Evolutionary conservation across 2,888 invertebrate species (phyloP), one percentile per base, ranked within the genome.

Genomic region (Diploptera punctata): DNA sequence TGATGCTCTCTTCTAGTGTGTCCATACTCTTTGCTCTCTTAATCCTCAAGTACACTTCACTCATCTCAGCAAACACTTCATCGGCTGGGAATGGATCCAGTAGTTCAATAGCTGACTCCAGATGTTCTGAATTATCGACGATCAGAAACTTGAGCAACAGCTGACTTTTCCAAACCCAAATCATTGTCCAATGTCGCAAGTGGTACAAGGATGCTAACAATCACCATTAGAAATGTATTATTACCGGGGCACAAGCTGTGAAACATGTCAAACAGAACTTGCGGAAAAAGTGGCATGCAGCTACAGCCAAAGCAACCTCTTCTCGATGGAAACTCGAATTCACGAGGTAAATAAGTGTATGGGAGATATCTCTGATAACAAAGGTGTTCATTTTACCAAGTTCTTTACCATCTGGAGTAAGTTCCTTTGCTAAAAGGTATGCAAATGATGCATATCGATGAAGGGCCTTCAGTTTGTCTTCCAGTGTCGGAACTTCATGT

Each of bases 401-500:
- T 24, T 77, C 75, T 1, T 81, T 79, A 13, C 52, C 31, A 21
- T 26, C 16, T 13, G 33, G 38, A 29, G 16, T 4, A 2, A 57
- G 57, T 43, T 68, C 54, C 2, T 13, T n/a, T 1, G 86, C 78
- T 43, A 85, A 79, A 24, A 85, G 81, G 9, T 86, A 78, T 24
- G 82, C 81, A 74, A 90, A 86, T 1, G 84, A 85, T 3, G 86
- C 79, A 76, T 87, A 91, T 0, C 87, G 85, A 77, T 90, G 86
- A 47, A 91, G 82, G 16, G 84, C 82, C 69, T 86, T 80, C 1
- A 88, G 78, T 80, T 87, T 88, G 52, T 86, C 84, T 76, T 89
- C 87, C 5, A 83, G 78, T 31, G 86, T 82, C 19, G 81, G 81
- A 73, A 84, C 84, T 16, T 81, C 80, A 31, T 86, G 80, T 4